Evolutionary conservation across 2,888 invertebrate species (phyloP).

Genomic region (Pelosia muscerda): DNA sequence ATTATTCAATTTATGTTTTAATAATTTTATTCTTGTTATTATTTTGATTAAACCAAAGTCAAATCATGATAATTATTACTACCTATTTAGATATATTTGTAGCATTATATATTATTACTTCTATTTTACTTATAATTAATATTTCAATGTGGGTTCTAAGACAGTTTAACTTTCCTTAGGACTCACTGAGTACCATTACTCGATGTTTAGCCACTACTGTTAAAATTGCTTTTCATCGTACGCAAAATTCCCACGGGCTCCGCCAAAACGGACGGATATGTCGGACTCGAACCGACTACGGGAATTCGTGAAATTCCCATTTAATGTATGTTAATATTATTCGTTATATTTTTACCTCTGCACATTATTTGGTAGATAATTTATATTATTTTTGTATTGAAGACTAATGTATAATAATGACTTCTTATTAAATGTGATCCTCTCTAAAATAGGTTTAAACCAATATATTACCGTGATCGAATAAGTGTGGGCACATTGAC

Average conservation of each 20-base stretch:
- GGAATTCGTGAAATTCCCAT: background rate
- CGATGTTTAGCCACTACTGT: background rate
- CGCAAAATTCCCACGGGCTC: too few species aligned
- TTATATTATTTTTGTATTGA: conserved; percentile 9
- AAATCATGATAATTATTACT: conserved; percentile 17
- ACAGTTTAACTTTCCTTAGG: background rate
- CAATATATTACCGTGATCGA: background rate
- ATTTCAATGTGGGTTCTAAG: background rate
- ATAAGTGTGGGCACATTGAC: conserved; percentile 14
- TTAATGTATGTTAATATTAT: background rate
- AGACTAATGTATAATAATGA: conserved; percentile 25
- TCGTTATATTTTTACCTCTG: background rate
- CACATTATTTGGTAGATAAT: conserved; percentile 4
- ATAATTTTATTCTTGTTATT: conserved; percentile 11
- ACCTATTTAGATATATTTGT: background rate
- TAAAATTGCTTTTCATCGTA: too few species aligned
- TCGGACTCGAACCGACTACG: too few species aligned
- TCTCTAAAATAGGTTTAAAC: conserved; percentile 50
- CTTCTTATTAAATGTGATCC: conserved; percentile 38
- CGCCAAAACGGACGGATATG: too few species aligned
- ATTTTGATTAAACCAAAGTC: conserved; percentile 7
- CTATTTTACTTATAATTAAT: background rate
- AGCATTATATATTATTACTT: too few species aligned
- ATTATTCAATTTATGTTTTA: background rate
- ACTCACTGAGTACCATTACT: background rate